Evolutionary conservation across 2,113 vertebrate genomes (phyloP).

Genomic region (Prunella himalayana): DNA sequence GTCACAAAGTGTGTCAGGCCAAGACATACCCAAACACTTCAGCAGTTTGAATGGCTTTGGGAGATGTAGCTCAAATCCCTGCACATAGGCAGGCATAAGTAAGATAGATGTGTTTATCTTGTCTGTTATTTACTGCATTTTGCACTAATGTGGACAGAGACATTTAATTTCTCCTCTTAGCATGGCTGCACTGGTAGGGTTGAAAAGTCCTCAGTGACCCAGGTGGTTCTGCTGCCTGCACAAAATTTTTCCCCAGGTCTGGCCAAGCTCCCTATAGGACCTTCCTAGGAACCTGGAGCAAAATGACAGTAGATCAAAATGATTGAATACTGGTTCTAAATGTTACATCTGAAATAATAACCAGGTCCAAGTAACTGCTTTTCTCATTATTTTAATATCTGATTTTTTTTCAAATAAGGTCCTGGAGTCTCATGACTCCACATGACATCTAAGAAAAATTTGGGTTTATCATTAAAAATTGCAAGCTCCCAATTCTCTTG

Average conservation of each 20-base stretch:
- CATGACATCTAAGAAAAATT: neutral
- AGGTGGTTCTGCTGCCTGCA: neutral
- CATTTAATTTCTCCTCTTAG: neutral
- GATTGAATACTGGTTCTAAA: neutral
- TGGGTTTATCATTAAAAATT: neutral
- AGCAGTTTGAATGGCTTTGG: neutral
- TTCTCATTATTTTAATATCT: neutral
- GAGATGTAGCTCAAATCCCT: neutral
- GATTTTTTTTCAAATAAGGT: neutral
- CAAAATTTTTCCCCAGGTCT: neutral
- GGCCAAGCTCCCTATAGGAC: neutral
- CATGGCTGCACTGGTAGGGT: neutral
- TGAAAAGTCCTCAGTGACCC: neutral
- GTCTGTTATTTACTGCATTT: neutral
- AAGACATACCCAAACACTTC: neutral
- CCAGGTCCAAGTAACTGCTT: neutral
- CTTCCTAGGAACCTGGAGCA: neutral
- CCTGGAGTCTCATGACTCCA: neutral
- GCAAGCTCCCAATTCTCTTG: neutral
- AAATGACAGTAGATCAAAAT: neutral
- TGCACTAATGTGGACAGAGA: neutral
- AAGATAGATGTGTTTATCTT: neutral
- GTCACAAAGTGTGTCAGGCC: neutral
- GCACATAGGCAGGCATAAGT: neutral
- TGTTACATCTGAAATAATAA: neutral